phyloP scores from a whole-genome alignment of 2,888 invertebrate species.

The Hermodice carunculata region DNA sequence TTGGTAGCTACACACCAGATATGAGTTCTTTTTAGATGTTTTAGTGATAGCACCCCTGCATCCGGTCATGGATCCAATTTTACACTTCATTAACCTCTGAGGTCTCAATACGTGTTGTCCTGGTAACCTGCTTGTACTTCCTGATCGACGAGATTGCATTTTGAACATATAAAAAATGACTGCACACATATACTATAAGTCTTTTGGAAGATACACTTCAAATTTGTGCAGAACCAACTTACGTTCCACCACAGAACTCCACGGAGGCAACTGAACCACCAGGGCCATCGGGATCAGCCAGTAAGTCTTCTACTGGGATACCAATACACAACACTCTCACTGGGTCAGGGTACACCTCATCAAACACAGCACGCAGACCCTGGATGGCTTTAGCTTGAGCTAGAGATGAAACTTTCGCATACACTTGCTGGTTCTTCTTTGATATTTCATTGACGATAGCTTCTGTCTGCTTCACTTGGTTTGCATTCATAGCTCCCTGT shows the following conservation, averaged over 20 bases:
- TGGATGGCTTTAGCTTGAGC: constrained; percentile 85
- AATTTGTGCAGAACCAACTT: no score
- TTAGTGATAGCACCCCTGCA: no score
- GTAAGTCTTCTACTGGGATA: constrained; percentile 88
- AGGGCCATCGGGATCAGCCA: constrained; percentile 85
- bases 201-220: no score
- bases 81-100: no score
- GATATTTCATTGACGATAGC: constrained; percentile 83
- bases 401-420: constrained; percentile 87
- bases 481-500: constrained; percentile 84
- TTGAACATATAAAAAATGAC: no score
- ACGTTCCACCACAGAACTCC: constrained; percentile 99
- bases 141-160: no score
- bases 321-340: constrained; percentile 90
- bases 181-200: no score
- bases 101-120: no score
- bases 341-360: constrained; percentile 95
- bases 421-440: constrained; percentile 82
- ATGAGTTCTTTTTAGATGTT: no score
- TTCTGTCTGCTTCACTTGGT: constrained; percentile 91
- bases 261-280: constrained; percentile 89
- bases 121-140: background rate
- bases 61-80: no score
- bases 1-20: no score
- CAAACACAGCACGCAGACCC: constrained; percentile 89